phyloP scores from a whole-genome alignment of 92 coral and sea anemone species.

The Porites evermanni region DNA sequence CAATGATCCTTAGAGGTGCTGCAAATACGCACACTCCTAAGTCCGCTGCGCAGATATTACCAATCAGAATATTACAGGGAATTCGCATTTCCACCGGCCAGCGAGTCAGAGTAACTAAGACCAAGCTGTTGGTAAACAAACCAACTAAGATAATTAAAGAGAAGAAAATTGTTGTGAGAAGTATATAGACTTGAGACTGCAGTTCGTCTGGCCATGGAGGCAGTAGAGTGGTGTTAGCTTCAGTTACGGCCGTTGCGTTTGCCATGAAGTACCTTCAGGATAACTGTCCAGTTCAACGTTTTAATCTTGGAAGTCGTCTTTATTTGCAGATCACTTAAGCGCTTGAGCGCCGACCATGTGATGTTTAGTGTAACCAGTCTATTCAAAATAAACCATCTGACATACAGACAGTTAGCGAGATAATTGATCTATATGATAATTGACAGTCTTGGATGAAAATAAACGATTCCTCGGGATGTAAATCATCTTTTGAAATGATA shows the following conservation, averaged over 20 bases:
- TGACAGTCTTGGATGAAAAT: no score
- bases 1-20: conserved; percentile 60
- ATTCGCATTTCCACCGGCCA: conserved; percentile 64
- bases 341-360: no score
- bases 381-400: no score
- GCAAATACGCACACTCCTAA: conserved; percentile 56
- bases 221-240: background rate
- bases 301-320: no score
- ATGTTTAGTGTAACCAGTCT: no score
- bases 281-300: no score
- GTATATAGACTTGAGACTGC: background rate
- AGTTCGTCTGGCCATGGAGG: background rate
- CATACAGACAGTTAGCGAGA: no score
- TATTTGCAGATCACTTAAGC: no score
- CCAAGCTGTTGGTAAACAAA: conserved; percentile 60
- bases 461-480: no score
- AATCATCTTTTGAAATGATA: no score
- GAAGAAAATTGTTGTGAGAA: conserved; percentile 43
- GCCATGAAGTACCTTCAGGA: no score
- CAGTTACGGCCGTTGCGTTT: background rate
- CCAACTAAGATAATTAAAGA: conserved; percentile 57
- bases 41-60: conserved; percentile 64
- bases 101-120: conserved; percentile 56
- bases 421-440: no score
- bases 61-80: conserved; percentile 66